Percentiles rank a stretch among this genome's conserved stretches.
These are phyloP conservation scores for Holothuria leucospilota DNA, from an alignment of 53 echinoderm and acorn worm genomes.

Conservation along the genomic window DNA sequence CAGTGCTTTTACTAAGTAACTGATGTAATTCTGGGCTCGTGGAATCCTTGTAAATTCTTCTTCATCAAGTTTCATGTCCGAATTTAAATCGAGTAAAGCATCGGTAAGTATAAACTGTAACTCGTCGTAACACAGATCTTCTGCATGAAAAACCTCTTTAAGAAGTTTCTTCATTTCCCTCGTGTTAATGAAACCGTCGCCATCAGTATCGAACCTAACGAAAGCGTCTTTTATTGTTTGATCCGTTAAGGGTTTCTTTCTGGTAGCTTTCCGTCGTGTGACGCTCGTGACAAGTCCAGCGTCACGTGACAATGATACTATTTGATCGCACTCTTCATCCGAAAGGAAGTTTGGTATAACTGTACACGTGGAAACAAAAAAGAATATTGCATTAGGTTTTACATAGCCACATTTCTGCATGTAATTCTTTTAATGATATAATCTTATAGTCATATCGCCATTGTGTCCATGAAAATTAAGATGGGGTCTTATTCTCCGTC, in stretches of 20 bases:
- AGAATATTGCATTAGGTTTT: no score
- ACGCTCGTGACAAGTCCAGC: background rate
- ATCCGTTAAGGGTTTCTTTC: background rate
- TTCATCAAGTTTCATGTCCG: background rate
- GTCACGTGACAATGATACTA: background rate
- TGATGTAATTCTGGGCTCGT: background rate
- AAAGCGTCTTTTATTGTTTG: background rate
- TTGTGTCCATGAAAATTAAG: no score
- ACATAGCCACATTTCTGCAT: no score
- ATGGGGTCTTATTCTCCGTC: no score
- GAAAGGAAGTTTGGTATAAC: constrained; percentile 38
- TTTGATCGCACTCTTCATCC: constrained; percentile 38
- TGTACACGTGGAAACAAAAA: background rate
- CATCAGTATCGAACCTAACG: background rate
- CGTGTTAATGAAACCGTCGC: constrained; percentile 1
- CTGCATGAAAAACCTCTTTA: background rate
- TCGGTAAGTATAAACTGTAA: constrained; percentile 6
- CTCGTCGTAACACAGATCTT: background rate
- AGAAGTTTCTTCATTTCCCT: background rate
- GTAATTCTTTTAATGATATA: no score
- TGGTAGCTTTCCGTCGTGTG: background rate
- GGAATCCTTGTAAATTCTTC: constrained; percentile 26
- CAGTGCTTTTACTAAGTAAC: background rate
- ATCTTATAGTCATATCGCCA: no score
- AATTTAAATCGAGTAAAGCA: background rate